These are phyloP conservation scores for Leuciscus idus DNA, from an alignment of 2,113 vertebrate genomes.

Conservation along the genomic window DNA sequence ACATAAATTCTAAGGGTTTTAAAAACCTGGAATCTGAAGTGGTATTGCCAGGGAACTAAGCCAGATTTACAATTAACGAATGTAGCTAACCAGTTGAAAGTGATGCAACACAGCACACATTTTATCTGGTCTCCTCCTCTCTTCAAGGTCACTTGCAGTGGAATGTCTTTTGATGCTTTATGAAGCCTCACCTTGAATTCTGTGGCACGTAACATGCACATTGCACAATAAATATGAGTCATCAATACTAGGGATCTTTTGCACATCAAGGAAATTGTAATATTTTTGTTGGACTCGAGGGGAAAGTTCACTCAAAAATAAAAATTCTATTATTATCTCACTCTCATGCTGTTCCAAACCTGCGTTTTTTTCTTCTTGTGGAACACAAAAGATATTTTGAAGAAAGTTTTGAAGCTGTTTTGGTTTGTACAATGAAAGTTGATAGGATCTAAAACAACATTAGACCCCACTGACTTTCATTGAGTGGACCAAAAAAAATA, in stretches of 20 bases:
- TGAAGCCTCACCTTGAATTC: constrained; percentile 22
- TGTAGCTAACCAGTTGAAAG: neutral
- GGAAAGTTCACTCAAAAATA: neutral
- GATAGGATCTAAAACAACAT: neutral
- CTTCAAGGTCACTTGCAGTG: neutral
- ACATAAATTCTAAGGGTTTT: neutral
- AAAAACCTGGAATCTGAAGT: neutral
- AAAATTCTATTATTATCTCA: neutral
- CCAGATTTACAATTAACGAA: neutral
- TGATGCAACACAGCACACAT: neutral
- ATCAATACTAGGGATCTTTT: neutral
- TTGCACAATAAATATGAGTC: constrained; percentile 24
- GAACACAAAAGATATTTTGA: neutral
- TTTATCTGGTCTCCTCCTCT: constrained; percentile 2
- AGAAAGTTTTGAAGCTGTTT: neutral
- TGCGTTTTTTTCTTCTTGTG: neutral
- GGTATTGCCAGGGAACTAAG: neutral
- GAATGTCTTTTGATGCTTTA: constrained; percentile 10
- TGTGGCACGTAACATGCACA: neutral
- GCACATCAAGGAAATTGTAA: neutral
- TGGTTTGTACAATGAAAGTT: neutral
- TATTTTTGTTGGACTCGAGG: neutral
- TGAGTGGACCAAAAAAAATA: neutral
- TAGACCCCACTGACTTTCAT: neutral
- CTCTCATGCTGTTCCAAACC: neutral